phyloP scores from a whole-genome alignment of 1,140 invertebrate species.

The Drosophila pachea region DNA sequence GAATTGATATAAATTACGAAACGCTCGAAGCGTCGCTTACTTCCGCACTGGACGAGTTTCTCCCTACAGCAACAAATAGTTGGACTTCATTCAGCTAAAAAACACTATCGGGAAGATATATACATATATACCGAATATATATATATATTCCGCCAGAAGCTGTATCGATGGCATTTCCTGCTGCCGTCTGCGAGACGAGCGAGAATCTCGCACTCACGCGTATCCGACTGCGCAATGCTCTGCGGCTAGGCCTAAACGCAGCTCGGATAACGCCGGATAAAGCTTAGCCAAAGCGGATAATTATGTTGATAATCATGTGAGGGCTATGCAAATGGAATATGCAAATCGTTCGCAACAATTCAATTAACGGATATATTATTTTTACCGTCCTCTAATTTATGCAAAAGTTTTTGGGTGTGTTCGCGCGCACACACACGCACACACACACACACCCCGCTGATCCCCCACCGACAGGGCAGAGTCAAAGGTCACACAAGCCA shows the following conservation, averaged over 20 bases:
- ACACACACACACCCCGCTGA: neutral
- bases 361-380: constrained; percentile 39
- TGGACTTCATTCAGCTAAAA: constrained; percentile 12
- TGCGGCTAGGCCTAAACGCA: neutral
- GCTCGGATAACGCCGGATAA: neutral
- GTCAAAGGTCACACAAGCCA: constrained; percentile 33
- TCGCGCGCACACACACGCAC: neutral
- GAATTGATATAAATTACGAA: constrained; percentile 37
- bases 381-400: constrained; percentile 25
- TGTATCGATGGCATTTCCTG: constrained; percentile 27
- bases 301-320: constrained; percentile 11
- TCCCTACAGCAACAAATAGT: constrained; percentile 10
- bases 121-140: no score
- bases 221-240: constrained; percentile 1
- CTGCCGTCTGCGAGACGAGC: neutral
- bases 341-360: constrained; percentile 14
- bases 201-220: neutral
- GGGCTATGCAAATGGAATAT: constrained; percentile 25
- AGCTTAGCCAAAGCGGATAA: neutral
- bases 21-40: constrained; percentile 12
- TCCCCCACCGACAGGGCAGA: neutral
- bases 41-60: constrained; percentile 22
- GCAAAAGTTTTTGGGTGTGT: neutral
- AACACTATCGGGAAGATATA: neutral
- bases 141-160: neutral